Percentiles rank a stretch among this genome's conserved stretches.
Evolutionary conservation across 2,113 vertebrate genomes (phyloP).

Genomic region (Actenoides hombroni): DNA sequence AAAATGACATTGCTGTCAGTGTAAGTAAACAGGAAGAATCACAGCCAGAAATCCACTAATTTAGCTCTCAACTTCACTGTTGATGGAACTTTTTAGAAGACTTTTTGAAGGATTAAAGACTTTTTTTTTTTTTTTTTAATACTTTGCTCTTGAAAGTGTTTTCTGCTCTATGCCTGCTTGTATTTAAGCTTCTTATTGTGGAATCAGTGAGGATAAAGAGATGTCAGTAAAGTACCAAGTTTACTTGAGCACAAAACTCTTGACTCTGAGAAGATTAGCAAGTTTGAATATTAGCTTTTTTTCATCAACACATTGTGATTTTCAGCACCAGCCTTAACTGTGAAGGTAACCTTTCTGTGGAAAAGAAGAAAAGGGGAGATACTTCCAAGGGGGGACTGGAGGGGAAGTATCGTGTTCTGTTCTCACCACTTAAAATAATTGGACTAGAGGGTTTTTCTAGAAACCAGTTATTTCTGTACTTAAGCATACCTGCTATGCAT

Average conservation of each 20-base stretch:
- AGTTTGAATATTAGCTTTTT: neutral
- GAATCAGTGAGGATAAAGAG: constrained; percentile 20
- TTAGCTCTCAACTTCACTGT: constrained; percentile 2
- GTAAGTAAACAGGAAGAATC: neutral
- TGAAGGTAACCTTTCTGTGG: neutral
- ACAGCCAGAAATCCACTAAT: neutral
- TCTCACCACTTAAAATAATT: neutral
- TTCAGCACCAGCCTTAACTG: neutral
- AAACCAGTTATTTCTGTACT: neutral
- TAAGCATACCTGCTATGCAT: neutral
- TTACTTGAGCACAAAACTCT: neutral
- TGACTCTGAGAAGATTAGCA: constrained; percentile 6
- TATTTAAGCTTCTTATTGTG: constrained; percentile 31
- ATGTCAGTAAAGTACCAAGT: neutral
- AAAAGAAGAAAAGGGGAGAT: neutral
- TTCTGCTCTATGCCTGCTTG: neutral
- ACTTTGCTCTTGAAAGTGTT: constrained; percentile 14
- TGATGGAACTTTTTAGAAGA: constrained; percentile 11
- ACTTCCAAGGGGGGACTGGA: neutral
- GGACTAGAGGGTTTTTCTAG: neutral
- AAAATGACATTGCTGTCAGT: neutral
- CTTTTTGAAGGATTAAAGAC: neutral
- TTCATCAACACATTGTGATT: neutral
- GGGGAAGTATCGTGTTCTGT: neutral
- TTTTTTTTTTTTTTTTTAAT: neutral